These are phyloP conservation scores for Tokudaia muenninki DNA, from an alignment of 2,797 vertebrate species.

Conservation along the genomic window DNA sequence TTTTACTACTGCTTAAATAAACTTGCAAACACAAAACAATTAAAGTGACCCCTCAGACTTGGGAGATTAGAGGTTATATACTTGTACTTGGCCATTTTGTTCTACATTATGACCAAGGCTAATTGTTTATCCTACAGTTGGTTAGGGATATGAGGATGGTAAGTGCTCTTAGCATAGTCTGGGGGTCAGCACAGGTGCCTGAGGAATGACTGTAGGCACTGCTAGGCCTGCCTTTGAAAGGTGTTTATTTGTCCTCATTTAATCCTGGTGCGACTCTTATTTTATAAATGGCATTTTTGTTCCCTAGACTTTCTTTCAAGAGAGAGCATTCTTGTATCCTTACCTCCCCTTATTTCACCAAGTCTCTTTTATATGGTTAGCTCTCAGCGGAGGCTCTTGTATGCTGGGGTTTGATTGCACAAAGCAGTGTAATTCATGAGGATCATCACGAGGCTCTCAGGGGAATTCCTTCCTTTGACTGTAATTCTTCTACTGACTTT, in stretches of 20 bases:
- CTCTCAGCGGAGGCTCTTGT: background rate
- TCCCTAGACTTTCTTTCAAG: conserved; percentile 36
- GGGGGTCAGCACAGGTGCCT: conserved; percentile 12
- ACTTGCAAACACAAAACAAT: background rate
- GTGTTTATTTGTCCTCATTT: conserved; percentile 66
- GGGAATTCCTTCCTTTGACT: background rate
- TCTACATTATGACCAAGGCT: conserved; percentile 47
- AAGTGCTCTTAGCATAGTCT: conserved; percentile 16
- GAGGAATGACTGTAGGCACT: conserved; percentile 34
- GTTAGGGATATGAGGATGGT: background rate
- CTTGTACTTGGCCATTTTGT: conserved; percentile 58
- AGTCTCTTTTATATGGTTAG: background rate
- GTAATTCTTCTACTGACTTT: conserved; percentile 6
- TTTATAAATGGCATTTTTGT: background rate
- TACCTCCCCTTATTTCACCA: background rate
- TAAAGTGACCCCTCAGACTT: background rate
- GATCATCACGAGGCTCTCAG: background rate
- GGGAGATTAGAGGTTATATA: background rate
- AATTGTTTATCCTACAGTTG: conserved; percentile 38
- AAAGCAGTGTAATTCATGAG: background rate
- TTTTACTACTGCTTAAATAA: conserved; percentile 44
- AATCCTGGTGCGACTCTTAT: background rate
- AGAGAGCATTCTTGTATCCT: conserved; percentile 10
- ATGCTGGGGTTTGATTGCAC: background rate
- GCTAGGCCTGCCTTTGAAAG: conserved; percentile 44